Base-by-base conservation (phyloP, 1,140 invertebrate species). In the Sycobia sp. region DNA sequence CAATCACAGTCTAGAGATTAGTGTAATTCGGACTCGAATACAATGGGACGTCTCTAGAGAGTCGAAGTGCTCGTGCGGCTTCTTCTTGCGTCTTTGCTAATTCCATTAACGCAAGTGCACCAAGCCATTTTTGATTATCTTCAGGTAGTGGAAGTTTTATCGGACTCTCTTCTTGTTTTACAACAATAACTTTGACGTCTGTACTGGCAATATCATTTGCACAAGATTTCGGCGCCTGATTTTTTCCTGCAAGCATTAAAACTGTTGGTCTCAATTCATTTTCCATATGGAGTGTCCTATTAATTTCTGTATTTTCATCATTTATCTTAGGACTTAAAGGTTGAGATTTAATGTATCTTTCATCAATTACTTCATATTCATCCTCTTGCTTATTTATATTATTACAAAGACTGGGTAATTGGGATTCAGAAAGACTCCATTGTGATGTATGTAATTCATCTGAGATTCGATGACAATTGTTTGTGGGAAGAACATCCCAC, bases 91-190 rank as follows among this genome's bases (percentile, higher is more conserved):
- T 76, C 65, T 82, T 80, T 5, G 85, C 81, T 23, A 90, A 72
- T 75, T 90, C 85, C 74, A 90, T 88, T 0, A 90, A 76, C 29
- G 89, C 88, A 65, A 90, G 80, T 23, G 89, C 88, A 22, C 87
- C 86, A 14, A 87, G 69, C 81, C 85, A 84, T 66, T 86, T 84
- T 38, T 87, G 82, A 69, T 83, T 82, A 54, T 82, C 81, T 44
- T 83, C 82, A 0, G 75, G 75, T 18, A 74, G 54, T 10, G 74
- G 72, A 51, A 73, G 55, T 16, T 74, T 72, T 2, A 56, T 1
- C 9, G 55, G n/a, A 47, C 69, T 72, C 9, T 79, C 69, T 47
- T 80, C 73, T 38, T 78, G 73, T 14, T 73, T 75, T 13, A 78
- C 66, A 16, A 73, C 73, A 3, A 76, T 59, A 29, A 76, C 69